Percentiles rank a stretch among this genome's conserved stretches.
phyloP scores from a whole-genome alignment of 1,140 invertebrate species.

The Euglossa dilemma region DNA sequence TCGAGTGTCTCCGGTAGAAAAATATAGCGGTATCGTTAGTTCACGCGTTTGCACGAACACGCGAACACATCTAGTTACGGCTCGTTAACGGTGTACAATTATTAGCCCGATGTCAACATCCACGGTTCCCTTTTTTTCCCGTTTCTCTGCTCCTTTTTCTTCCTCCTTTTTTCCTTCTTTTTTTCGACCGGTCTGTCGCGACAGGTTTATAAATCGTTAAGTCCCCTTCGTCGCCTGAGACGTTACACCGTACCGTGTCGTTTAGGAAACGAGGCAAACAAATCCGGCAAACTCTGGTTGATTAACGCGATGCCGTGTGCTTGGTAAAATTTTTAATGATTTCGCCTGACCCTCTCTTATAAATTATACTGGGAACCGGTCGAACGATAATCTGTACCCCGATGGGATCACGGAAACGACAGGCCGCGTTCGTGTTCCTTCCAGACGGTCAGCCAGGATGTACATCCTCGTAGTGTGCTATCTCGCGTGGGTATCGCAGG shows the following conservation, averaged over 20 bases:
- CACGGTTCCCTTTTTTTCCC: background rate
- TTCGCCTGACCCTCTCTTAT: background rate
- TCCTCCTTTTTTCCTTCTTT: background rate
- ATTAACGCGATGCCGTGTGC: background rate
- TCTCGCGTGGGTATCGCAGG: constrained; percentile 43
- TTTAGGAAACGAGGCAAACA: constrained; percentile 2
- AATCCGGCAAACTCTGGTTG: background rate
- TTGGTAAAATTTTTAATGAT: background rate
- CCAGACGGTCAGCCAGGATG: background rate
- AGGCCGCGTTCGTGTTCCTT: background rate
- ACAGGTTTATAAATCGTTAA: constrained; percentile 23
- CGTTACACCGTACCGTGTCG: background rate
- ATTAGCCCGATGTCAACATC: constrained; percentile 38
- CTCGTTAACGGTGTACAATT: constrained; percentile 40
- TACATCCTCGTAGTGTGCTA: constrained; percentile 38
- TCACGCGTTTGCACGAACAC: background rate
- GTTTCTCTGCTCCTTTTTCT: no score
- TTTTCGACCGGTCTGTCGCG: background rate
- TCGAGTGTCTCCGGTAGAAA: background rate
- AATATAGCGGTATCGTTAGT: background rate
- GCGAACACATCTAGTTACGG: constrained; percentile 6
- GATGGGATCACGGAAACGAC: background rate
- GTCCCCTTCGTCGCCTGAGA: background rate
- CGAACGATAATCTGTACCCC: background rate
- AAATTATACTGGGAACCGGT: background rate